phyloP scores from a whole-genome alignment of 2,113 vertebrate species.

The Brachyistius frenatus region DNA sequence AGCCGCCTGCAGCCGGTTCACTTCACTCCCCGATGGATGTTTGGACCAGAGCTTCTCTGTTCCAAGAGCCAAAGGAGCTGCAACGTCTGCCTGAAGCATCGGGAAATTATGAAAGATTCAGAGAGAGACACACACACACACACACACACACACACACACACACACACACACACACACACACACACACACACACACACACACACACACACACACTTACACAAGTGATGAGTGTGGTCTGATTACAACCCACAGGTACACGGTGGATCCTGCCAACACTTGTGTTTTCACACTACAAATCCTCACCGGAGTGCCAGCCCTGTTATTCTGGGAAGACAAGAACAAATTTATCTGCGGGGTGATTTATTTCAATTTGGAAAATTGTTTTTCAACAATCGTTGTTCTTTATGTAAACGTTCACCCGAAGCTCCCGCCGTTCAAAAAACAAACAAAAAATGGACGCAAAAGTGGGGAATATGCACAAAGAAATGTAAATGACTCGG shows the following conservation, averaged over 20 bases:
- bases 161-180: conserved; percentile 10
- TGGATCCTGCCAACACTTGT: not conserved
- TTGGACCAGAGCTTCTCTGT: conserved; percentile 62
- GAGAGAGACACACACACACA: too few species aligned
- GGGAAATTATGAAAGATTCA: conserved; percentile 46
- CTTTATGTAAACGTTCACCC: not conserved
- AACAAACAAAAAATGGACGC: not conserved
- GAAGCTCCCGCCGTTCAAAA: not conserved
- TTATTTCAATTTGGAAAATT: too few species aligned
- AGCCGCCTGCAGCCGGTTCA: conserved; percentile 37
- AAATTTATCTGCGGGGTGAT: too few species aligned
- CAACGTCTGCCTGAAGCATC: conserved; percentile 52
- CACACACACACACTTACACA: conserved; percentile 2
- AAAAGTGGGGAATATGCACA: not conserved
- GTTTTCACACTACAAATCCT: not conserved
- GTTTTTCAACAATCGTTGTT: too few species aligned
- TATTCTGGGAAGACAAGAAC: not conserved
- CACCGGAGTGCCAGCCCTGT: not conserved
- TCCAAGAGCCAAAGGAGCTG: conserved; percentile 50
- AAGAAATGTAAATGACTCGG: too few species aligned
- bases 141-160: too few species aligned
- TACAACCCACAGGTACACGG: conserved; percentile 7
- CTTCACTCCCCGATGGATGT: conserved; percentile 61
- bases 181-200: not conserved
- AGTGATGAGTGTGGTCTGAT: conserved; percentile 15